Conservation (phyloP, 2,113 vertebrate species). For the Tauraco erythrolophus region DNA sequence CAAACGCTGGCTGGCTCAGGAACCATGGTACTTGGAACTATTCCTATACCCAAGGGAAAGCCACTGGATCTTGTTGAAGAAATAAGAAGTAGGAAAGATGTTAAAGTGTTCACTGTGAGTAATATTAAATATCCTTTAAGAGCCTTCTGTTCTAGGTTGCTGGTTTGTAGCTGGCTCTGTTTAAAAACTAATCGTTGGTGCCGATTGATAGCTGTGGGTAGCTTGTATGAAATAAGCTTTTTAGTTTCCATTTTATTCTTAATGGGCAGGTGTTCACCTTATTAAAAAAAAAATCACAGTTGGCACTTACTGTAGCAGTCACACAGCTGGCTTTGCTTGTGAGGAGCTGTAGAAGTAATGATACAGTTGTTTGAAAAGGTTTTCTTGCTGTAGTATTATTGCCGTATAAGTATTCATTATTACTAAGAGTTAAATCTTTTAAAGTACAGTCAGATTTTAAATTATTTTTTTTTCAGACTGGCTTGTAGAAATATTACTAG, state of each 20-base stretch:
- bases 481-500: not conserved
- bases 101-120: slow-evolving; percentile 91
- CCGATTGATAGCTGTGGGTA: not conserved
- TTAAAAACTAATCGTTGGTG: not conserved
- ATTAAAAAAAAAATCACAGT: not conserved
- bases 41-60: slow-evolving; percentile 89
- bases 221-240: not conserved
- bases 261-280: slow-evolving; percentile 60
- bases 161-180: not conserved
- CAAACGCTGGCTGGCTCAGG: slow-evolving; percentile 76
- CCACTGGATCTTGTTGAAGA: slow-evolving; percentile 91
- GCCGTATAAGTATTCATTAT: not conserved
- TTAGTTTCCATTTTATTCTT: slow-evolving; percentile 28
- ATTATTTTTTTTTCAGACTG: not conserved
- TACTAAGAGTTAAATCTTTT: slow-evolving; percentile 10
- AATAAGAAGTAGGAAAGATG: slow-evolving; percentile 84
- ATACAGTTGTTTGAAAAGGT: not conserved
- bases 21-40: slow-evolving; percentile 87
- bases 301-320: not conserved
- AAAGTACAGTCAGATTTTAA: not conserved
- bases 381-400: slow-evolving; percentile 29
- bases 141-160: slow-evolving; percentile 6
- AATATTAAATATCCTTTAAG: slow-evolving; percentile 8
- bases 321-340: slow-evolving; percentile 46
- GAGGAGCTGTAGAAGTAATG: slow-evolving; percentile 3